A percentile compares a stretch with the other conserved stretches of the same genome.
Evolutionary conservation across 2,888 invertebrate species (phyloP).

Genomic region (Apoderus coryli): DNA sequence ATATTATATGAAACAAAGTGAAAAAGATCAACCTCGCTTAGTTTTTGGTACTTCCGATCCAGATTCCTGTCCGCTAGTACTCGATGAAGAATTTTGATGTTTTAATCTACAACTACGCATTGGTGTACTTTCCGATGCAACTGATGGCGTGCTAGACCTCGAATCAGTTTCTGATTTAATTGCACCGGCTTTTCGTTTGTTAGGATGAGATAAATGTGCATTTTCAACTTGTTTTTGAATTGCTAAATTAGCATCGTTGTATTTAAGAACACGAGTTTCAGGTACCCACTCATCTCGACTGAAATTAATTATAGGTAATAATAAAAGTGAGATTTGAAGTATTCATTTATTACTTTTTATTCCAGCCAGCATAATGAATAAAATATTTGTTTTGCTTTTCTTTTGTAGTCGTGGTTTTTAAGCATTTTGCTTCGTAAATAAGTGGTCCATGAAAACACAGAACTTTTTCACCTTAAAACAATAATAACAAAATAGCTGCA

Average conservation of each 20-base stretch:
- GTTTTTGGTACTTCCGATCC: constrained; percentile 38
- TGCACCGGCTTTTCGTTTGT: constrained; percentile 43
- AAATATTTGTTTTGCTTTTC: constrained; percentile 82
- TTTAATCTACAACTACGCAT: constrained; percentile 17
- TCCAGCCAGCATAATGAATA: constrained; percentile 97
- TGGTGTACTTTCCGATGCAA: no score
- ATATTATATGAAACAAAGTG: no score
- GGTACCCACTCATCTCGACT: constrained; percentile 91
- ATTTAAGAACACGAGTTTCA: constrained; percentile 78
- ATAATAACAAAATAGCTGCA: no score
- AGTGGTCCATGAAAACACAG: constrained; percentile 92
- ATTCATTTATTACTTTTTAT: constrained; percentile 68
- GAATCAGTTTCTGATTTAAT: constrained; percentile 40
- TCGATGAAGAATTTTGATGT: constrained; percentile 20
- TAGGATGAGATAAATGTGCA: constrained; percentile 60
- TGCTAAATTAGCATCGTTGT: constrained; percentile 77
- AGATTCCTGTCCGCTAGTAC: constrained; percentile 34
- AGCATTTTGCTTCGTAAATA: constrained; percentile 92
- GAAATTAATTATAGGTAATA: constrained; percentile 21
- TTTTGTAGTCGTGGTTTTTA: constrained; percentile 67
- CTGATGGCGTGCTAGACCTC: constrained; percentile 48
- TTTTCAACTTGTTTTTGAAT: constrained; percentile 75
- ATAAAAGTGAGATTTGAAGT: constrained; percentile 1
- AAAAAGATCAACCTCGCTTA: constrained; percentile 44
- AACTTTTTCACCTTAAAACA: constrained; percentile 65